Evolutionary conservation across 2,113 vertebrate species (phyloP).

Genomic region (Zingel zingel): DNA sequence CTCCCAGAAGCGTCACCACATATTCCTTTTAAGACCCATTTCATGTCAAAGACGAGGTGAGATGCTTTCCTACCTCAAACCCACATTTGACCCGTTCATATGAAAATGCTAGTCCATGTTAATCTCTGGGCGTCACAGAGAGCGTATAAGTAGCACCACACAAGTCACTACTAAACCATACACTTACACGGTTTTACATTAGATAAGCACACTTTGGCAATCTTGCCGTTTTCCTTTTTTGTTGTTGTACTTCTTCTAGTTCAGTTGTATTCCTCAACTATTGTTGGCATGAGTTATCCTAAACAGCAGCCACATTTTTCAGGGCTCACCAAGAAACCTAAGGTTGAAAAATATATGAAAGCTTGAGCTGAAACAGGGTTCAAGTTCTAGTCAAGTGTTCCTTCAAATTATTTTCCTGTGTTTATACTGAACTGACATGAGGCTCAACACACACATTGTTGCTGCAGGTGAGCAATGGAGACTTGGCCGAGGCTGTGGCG

Average conservation of each 20-base stretch:
- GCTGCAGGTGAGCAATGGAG: slow-evolving; percentile 94
- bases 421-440: not conserved
- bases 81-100: too few species aligned
- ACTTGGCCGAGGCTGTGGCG: slow-evolving; percentile 94
- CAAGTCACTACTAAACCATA: not conserved
- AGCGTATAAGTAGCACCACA: not conserved
- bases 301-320: not conserved
- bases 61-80: not conserved
- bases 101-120: not conserved
- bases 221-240: not conserved
- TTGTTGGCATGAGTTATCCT: not conserved
- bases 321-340: not conserved
- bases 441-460: not conserved
- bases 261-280: not conserved
- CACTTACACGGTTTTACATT: not conserved
- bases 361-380: not conserved
- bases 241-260: too few species aligned
- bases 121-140: not conserved
- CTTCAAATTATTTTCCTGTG: not conserved
- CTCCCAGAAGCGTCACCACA: not conserved
- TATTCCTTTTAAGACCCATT: not conserved
- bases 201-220: not conserved
- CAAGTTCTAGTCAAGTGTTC: not conserved
- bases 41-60: not conserved
- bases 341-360: not conserved